A percentile compares a stretch with the other conserved stretches of the same genome.
phyloP scores from a whole-genome alignment of 2,113 vertebrate species.

The Myxocyprinus asiaticus region DNA sequence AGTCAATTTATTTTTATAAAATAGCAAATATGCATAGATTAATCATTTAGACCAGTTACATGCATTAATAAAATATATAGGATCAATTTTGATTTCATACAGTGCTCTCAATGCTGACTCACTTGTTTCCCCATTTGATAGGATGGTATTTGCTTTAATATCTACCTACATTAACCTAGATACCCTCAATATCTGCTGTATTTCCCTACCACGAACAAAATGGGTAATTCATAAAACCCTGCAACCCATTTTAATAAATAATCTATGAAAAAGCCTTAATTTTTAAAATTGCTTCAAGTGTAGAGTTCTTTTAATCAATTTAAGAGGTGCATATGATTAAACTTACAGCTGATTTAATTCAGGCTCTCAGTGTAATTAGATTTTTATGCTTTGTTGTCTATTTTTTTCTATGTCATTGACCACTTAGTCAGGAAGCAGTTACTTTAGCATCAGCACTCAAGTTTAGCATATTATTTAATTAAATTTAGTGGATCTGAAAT shows the following conservation, averaged over 20 bases:
- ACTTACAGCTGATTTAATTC: constrained; percentile 52
- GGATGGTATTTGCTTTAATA: too few species aligned
- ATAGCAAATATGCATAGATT: too few species aligned
- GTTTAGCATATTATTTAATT: constrained; percentile 20
- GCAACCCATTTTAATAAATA: not conserved
- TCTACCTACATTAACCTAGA: too few species aligned
- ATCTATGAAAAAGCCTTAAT: constrained; percentile 29
- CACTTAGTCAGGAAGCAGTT: constrained; percentile 20
- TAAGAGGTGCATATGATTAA: constrained; percentile 19
- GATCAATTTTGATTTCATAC: too few species aligned
- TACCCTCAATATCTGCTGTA: too few species aligned
- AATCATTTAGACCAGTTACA: too few species aligned
- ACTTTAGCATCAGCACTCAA: not conserved
- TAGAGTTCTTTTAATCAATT: constrained; percentile 33
- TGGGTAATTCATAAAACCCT: too few species aligned
- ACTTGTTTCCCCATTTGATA: too few species aligned
- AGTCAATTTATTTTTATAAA: too few species aligned
- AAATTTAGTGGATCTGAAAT: constrained; percentile 12
- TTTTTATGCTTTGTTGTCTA: not conserved
- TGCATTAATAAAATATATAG: too few species aligned
- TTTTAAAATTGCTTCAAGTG: not conserved
- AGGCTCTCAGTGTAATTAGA: constrained; percentile 60
- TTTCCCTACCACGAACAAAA: too few species aligned
- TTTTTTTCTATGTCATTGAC: not conserved
- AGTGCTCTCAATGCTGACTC: too few species aligned